These are phyloP conservation scores for Dreissena polymorpha DNA, from an alignment of 1,140 invertebrate species.

Conservation along the genomic window DNA sequence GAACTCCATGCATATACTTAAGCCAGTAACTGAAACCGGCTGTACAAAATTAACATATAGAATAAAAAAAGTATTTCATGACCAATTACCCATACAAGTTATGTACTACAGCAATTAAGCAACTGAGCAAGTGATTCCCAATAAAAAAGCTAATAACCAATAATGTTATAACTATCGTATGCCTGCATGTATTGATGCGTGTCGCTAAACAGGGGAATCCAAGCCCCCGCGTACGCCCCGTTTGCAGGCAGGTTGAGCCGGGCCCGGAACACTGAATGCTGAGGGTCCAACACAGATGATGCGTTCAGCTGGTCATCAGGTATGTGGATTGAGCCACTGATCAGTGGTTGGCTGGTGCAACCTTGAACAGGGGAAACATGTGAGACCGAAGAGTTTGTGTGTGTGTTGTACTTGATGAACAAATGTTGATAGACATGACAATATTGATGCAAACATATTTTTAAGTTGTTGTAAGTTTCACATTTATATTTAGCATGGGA, in stretches of 20 bases:
- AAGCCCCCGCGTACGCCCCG: slow-evolving; percentile 59
- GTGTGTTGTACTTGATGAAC: too few relatives aligned
- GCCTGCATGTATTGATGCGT: slow-evolving; percentile 67
- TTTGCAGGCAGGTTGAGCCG: slow-evolving; percentile 60
- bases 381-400: too few relatives aligned
- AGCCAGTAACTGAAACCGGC: background rate
- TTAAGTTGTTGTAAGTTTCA: too few relatives aligned
- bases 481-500: too few relatives aligned
- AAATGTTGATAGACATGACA: too few relatives aligned
- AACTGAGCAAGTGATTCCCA: background rate
- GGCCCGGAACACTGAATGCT: slow-evolving; percentile 51
- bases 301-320: slow-evolving; percentile 60
- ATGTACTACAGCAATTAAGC: too few relatives aligned
- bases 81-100: too few relatives aligned
- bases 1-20: background rate
- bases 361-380: slow-evolving; percentile 28
- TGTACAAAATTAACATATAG: background rate
- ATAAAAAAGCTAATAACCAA: background rate
- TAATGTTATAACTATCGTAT: background rate
- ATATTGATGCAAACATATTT: too few relatives aligned
- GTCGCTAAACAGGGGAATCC: slow-evolving; percentile 62
- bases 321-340: slow-evolving; percentile 60
- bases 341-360: slow-evolving; percentile 61
- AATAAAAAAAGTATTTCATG: too few relatives aligned
- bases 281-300: slow-evolving; percentile 55